Percentiles rank a stretch among this genome's conserved stretches.
Evolutionary conservation across 2,797 vertebrate species (phyloP).

Genomic region (Smutsia gigantea): DNA sequence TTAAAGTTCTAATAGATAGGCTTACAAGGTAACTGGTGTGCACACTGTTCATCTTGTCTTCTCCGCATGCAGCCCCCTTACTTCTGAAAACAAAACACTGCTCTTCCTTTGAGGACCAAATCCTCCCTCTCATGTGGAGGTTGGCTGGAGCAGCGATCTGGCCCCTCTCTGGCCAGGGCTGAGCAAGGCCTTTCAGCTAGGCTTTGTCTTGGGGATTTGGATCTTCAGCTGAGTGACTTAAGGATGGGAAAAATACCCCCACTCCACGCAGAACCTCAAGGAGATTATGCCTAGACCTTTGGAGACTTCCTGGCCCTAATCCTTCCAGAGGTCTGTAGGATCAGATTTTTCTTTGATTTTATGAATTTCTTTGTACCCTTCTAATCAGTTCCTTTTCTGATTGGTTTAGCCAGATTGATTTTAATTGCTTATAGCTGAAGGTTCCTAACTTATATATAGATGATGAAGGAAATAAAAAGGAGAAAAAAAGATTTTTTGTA

Average conservation of each 20-base stretch:
- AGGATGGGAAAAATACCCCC: no score
- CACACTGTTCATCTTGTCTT: neutral
- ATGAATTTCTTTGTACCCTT: neutral
- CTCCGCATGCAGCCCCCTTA: neutral
- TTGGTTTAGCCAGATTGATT: neutral
- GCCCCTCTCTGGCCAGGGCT: neutral
- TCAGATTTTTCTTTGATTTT: neutral
- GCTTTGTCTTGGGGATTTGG: neutral
- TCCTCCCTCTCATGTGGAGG: neutral
- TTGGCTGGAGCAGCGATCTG: neutral
- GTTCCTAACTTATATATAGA: neutral
- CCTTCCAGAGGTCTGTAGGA: neutral
- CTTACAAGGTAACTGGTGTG: no score
- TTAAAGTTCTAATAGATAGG: neutral
- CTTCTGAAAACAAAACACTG: neutral
- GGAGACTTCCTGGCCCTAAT: neutral
- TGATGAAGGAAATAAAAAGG: neutral
- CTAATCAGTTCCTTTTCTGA: neutral
- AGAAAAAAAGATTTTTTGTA: neutral
- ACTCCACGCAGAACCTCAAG: neutral
- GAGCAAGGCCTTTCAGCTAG: neutral
- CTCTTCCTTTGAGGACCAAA: neutral
- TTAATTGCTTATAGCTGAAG: neutral
- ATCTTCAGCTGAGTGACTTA: neutral
- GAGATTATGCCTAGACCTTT: neutral